Percentiles rank a stretch among this genome's conserved stretches.
Conservation (phyloP, 2,888 invertebrate genomes). For the Epinotia nisella region DNA sequence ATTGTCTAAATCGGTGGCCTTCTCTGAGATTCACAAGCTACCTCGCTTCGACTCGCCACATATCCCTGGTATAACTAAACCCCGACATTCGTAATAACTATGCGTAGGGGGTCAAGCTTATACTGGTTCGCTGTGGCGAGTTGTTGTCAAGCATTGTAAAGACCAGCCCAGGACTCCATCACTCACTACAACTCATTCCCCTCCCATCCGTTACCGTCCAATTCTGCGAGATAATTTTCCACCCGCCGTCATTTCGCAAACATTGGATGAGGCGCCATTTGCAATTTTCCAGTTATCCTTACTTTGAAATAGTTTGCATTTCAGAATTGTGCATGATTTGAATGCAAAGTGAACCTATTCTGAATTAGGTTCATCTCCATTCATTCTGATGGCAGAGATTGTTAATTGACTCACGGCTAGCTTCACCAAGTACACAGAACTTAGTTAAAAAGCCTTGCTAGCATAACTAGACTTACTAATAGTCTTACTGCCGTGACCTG, state of each 20-base stretch:
- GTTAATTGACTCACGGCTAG: constrained; percentile 1
- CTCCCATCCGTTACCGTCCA: constrained; percentile 39
- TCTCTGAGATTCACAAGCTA: neutral
- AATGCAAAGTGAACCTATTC: constrained; percentile 7
- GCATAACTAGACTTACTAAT: constrained; percentile 9
- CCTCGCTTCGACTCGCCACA: neutral
- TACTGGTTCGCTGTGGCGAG: neutral
- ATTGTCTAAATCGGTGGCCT: constrained; percentile 27
- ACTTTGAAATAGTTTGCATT: constrained; percentile 11
- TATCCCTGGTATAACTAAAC: neutral
- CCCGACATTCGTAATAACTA: neutral
- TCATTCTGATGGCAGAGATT: neutral
- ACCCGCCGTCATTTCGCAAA: constrained; percentile 40
- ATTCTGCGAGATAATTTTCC: constrained; percentile 37
- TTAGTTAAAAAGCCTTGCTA: constrained; percentile 1
- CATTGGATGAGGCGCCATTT: constrained; percentile 43
- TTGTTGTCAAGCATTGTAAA: neutral
- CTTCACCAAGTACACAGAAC: neutral
- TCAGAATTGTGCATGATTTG: constrained; percentile 14
- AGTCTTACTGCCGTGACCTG: constrained; percentile 2
- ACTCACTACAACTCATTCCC: constrained; percentile 31
- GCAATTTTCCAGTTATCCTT: constrained; percentile 36
- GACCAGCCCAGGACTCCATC: constrained; percentile 26
- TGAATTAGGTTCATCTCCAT: constrained; percentile 5
- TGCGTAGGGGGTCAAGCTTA: neutral